Evolutionary conservation across 2,888 invertebrate genomes (phyloP).

Genomic region (Thecocarcelia acutangulata): DNA sequence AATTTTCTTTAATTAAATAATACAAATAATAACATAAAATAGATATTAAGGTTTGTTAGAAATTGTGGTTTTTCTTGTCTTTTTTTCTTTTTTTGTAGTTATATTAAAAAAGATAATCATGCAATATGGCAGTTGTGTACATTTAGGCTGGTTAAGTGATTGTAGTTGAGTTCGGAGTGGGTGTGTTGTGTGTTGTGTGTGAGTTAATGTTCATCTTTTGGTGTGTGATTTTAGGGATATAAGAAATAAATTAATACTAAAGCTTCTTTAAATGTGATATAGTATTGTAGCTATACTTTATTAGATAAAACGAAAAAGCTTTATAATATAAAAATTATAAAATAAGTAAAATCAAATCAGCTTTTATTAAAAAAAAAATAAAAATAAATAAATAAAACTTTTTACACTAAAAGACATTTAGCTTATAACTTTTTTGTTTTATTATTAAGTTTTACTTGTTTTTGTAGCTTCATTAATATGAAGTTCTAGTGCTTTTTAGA

Average conservation of each 20-base stretch:
- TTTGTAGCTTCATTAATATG: conserved; percentile 51
- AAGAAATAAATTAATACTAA: conserved; percentile 39
- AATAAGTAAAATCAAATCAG: conserved; percentile 1
- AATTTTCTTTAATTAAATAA: conserved; percentile 12
- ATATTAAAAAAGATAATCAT: neutral
- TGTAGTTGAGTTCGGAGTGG: neutral
- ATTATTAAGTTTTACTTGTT: conserved; percentile 26
- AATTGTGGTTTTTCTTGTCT: neutral
- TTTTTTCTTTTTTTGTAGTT: no score
- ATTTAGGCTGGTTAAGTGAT: neutral
- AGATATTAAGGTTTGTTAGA: neutral
- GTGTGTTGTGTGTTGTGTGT: neutral
- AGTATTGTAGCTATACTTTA: conserved; percentile 20
- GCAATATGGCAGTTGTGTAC: conserved; percentile 14
- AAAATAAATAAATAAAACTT: conserved; percentile 49
- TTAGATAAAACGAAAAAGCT: conserved; percentile 13
- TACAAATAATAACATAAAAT: conserved; percentile 2
- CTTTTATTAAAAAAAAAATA: conserved; percentile 48
- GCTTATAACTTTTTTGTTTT: conserved; percentile 58
- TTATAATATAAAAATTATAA: conserved; percentile 24
- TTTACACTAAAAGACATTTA: conserved; percentile 51
- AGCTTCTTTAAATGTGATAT: conserved; percentile 30
- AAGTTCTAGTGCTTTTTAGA: conserved; percentile 81
- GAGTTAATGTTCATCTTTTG: conserved; percentile 11
- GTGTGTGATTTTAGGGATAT: conserved; percentile 27